Percentiles rank a stretch among this genome's conserved stretches.
These are phyloP conservation scores for Hemicordylus capensis DNA, from an alignment of 2,113 vertebrate species.

Conservation along the genomic window DNA sequence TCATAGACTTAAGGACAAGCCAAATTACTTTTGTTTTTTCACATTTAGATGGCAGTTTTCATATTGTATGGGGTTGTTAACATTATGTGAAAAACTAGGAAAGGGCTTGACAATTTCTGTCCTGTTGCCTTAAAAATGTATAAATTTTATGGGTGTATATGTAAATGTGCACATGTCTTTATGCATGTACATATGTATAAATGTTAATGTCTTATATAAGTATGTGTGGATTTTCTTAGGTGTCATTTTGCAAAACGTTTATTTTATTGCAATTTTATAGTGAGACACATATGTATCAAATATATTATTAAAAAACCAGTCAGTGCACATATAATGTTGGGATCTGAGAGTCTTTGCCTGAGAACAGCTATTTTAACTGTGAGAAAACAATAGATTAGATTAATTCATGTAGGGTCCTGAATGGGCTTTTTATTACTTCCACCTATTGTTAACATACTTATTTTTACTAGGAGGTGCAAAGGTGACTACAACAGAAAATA, in stretches of 20 bases:
- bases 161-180: neutral
- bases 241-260: neutral
- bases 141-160: neutral
- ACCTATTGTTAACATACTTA: slow-evolving; percentile 1
- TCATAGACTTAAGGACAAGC: slow-evolving; percentile 30
- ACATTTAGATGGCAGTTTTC: neutral
- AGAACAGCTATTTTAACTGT: neutral
- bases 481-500: neutral
- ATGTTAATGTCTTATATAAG: neutral
- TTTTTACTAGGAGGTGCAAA: slow-evolving; percentile 4
- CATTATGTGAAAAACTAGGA: neutral
- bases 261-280: neutral
- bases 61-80: neutral
- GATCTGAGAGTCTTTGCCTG: neutral
- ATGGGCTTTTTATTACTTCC: slow-evolving; percentile 6
- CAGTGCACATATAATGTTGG: neutral
- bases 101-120: neutral
- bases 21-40: neutral
- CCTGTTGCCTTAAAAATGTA: neutral
- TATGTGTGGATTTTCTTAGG: neutral
- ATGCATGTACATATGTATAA: neutral
- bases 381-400: neutral
- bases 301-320: neutral
- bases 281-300: neutral
- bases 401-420: neutral